Evolutionary conservation across 2,888 invertebrate species (phyloP), one percentile per base, ranked within the genome.

Genomic region (Xestobium rufovillosum): DNA sequence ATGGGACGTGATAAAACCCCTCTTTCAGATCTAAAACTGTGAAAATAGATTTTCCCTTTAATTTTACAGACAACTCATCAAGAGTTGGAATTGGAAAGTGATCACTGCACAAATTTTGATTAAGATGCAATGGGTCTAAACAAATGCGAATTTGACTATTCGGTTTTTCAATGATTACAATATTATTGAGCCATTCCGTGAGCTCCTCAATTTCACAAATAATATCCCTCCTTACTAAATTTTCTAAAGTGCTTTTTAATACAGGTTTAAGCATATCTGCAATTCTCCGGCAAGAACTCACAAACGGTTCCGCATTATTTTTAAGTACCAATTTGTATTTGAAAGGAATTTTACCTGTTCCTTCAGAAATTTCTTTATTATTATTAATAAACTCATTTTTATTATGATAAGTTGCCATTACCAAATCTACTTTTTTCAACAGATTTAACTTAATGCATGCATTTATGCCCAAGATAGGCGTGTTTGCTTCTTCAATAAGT

Each of bases 1-100:
- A 32, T 10, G 38, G 35, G 9, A 53, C 27, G 38, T 61, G 59
- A 16, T 51, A 48, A 43, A 53, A 61, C 3, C 58, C 57, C 26
- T 58, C 38, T 53, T 56, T 32, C 44, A 57, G 34, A 48, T 60
- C 45, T 53, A 12, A 42, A 43, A 42, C 45, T 53, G 9, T 42
- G 47, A 33, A 50, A 45, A 36, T 31, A 27, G 39, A 39, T 48
- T 43, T 43, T 37, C 38, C 41, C 37, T 41, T 31, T 41, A 44
- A 28, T 34, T 45, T 38, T 36, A 39, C 28, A 32, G 43, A 11
- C 34, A 48, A 23, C 34, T 48, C 48, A 29, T 55, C 42, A 31
- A 52, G 25, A 41, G 45, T 45, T 19, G 48, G 41, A 11, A 50
- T 50, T 16, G 40, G 34, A 39, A 45, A 42, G 31, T 48, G 39